Conservation (phyloP, 1,140 invertebrate genomes). For the Aphelenchoides fujianensis region DNA sequence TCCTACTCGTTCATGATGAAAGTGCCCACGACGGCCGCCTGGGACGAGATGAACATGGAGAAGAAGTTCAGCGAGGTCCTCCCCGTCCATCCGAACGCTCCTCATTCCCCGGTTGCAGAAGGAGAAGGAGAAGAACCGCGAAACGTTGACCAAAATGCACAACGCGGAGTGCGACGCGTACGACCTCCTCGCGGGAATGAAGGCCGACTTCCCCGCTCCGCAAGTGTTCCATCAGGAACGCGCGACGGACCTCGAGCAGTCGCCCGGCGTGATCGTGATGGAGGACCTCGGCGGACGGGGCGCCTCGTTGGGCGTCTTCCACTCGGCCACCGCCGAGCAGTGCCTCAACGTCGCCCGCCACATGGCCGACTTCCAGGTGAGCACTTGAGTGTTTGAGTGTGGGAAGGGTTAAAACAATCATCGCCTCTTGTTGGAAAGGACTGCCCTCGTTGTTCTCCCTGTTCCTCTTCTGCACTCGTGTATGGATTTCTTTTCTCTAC, state of each 20-base stretch:
- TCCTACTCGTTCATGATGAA: constrained; percentile 18
- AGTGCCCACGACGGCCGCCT: constrained; percentile 7
- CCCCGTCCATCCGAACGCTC: too few species aligned
- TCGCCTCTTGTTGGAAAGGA: too few species aligned
- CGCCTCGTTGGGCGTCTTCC: constrained; percentile 9
- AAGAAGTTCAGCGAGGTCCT: background rate
- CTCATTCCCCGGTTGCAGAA: too few species aligned
- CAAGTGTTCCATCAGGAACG: constrained; percentile 9
- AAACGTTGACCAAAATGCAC: constrained; percentile 2
- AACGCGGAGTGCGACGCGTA: constrained; percentile 10
- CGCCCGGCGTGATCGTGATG: background rate
- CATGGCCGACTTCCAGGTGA: background rate
- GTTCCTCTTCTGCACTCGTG: too few species aligned
- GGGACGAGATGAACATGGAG: background rate
- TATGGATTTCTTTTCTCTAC: too few species aligned
- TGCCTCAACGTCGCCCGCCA: constrained; percentile 10
- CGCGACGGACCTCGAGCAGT: background rate
- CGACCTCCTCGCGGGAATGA: background rate
- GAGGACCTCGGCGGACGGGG: background rate
- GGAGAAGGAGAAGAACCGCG: constrained; percentile 4
- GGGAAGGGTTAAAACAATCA: too few species aligned
- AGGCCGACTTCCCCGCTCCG: background rate
- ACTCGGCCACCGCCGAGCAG: constrained; percentile 3
- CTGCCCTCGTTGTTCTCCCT: too few species aligned
- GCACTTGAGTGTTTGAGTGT: too few species aligned